Base-by-base conservation (phyloP, 2,797 vertebrate genomes). In the Micromesistius poutassou region DNA sequence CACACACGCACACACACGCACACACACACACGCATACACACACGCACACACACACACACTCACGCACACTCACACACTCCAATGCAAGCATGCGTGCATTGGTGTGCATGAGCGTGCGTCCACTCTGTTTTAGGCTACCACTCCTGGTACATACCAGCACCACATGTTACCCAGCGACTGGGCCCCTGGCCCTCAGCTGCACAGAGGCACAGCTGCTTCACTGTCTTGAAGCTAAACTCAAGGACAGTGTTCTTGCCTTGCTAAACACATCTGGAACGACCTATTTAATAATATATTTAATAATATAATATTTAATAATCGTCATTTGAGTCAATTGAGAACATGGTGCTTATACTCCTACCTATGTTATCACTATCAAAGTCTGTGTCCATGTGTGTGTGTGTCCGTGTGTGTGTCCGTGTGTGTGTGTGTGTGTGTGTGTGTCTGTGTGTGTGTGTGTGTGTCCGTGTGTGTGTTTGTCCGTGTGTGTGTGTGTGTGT, bases 381-480 rank as follows among this genome's bases (percentile, higher is more conserved):
- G 46, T 70, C 1, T 62, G 50, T 62, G 50, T 62, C 0, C 1
- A 7, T 36, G 35, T 36, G 7, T 36, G 35, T 36, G 35, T 36
- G 35, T 36, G 35, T 36, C 5, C 8, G 35, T 36, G 40, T 46
- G 25, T 70, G 68, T 30, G 25, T 30, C 2, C 30, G 68, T 71
- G 8, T 30, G 25, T 71, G 68, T 71, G 28, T 71, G 28, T 71
- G 28, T 30, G 28, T 71, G 9, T 14, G 5, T 71, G 38, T 76
- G 75, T 73, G 25, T 74, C 13, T 76, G 36, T 55, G 28, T 42
- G 30, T 74, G 66, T 78, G 73, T 78, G 55, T 76, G 75, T 74
- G 74, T 72, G 75, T 76, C 30, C 74, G 71, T 74, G 70, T 80
- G 83, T n/a, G n/a, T n/a, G n/a, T n/a, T n/a, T n/a, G n/a, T n/a